Conservation (phyloP, 2,888 invertebrate genomes). For the Himalopsyche japonica region DNA sequence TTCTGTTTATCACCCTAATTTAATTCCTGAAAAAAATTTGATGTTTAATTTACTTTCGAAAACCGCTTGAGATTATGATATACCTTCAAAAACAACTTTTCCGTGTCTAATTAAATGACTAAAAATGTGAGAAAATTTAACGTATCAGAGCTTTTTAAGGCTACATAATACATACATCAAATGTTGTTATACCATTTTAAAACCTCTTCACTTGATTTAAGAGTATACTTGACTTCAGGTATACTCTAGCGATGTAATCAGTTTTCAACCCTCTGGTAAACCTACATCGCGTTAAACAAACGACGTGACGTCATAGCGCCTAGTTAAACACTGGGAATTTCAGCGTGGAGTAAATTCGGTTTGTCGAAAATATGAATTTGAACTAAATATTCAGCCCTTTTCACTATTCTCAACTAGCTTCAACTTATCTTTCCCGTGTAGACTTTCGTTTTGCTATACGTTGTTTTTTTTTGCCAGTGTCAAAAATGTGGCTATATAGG, state of each 20-base stretch:
- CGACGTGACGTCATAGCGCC: background rate
- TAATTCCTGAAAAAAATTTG: no score
- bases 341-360: background rate
- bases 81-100: no score
- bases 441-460: no score
- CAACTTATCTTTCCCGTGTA: background rate
- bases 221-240: background rate
- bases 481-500: no score
- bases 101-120: no score
- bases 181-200: background rate
- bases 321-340: background rate
- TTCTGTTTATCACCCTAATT: no score
- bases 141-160: no score
- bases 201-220: background rate
- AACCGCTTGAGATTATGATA: no score
- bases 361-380: background rate
- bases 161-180: no score
- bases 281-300: background rate
- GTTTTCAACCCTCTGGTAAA: background rate
- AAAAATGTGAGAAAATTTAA: no score
- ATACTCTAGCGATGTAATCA: background rate
- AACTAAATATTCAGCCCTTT: background rate
- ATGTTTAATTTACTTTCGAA: no score
- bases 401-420: background rate
- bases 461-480: no score